These are phyloP conservation scores for Plectropomus leopardus DNA, from an alignment of 2,113 vertebrate genomes.

Conservation along the genomic window DNA sequence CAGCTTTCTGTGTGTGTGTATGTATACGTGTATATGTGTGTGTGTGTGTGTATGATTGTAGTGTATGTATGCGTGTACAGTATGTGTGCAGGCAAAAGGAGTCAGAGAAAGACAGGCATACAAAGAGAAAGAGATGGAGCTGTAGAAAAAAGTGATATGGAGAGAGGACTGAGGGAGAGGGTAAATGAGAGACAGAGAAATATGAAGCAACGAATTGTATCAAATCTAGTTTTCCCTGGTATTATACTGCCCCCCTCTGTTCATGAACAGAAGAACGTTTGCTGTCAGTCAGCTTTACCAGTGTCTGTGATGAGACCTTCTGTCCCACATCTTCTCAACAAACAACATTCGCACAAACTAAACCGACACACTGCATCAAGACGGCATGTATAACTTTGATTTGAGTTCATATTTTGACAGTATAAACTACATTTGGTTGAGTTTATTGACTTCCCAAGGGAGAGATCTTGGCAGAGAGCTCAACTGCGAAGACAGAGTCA, in stretches of 20 bases:
- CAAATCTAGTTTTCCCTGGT: constrained; percentile 65
- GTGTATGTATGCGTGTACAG: not conserved
- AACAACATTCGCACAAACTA: constrained; percentile 27
- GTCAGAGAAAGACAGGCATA: constrained; percentile 48
- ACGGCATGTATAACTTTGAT: constrained; percentile 67
- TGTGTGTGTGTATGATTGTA: constrained; percentile 14
- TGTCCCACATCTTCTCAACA: constrained; percentile 42
- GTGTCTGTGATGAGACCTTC: constrained; percentile 18
- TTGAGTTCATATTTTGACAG: constrained; percentile 68
- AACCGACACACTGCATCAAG: constrained; percentile 39
- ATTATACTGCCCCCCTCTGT: constrained; percentile 81
- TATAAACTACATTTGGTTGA: constrained; percentile 55
- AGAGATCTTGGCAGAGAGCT: constrained; percentile 65
- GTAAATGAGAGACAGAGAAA: constrained; percentile 56
- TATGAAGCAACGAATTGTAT: constrained; percentile 37
- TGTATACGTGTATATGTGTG: constrained; percentile 1
- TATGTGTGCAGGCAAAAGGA: constrained; percentile 13
- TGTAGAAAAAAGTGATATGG: constrained; percentile 60
- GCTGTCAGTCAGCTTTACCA: constrained; percentile 1
- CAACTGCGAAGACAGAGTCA: constrained; percentile 51
- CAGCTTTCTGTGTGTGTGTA: constrained; percentile 17
- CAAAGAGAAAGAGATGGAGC: constrained; percentile 63
- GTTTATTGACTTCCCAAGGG: constrained; percentile 59
- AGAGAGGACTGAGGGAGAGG: constrained; percentile 47
- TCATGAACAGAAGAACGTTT: constrained; percentile 24